A percentile compares a stretch with the other conserved stretches of the same genome.
Conservation (phyloP, 2,797 vertebrate genomes). For the Etheostoma nigrum region DNA sequence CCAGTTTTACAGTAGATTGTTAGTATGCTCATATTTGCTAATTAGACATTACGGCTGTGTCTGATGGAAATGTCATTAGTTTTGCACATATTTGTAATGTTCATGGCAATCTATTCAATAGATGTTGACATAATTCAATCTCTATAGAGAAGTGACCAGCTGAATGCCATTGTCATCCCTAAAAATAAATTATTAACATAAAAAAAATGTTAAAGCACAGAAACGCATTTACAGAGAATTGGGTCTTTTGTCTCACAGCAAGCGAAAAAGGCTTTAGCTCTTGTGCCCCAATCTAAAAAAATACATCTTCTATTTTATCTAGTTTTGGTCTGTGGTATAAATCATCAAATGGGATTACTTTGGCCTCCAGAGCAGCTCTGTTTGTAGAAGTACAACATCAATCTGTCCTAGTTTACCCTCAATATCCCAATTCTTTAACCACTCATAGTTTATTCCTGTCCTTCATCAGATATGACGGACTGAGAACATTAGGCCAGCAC, state of each 20-base stretch:
- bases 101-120: too few relatives aligned
- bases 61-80: too few relatives aligned
- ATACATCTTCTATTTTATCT: not conserved
- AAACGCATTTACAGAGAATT: not conserved
- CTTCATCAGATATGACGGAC: slow-evolving; percentile 7
- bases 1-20: too few relatives aligned
- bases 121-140: not conserved
- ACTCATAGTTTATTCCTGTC: slow-evolving; percentile 26
- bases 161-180: too few relatives aligned
- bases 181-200: too few relatives aligned
- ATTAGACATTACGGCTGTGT: too few relatives aligned
- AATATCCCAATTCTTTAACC: slow-evolving; percentile 18
- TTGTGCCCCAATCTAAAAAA: not conserved
- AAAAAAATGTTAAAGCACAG: not conserved
- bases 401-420: slow-evolving; percentile 22
- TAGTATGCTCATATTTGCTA: too few relatives aligned
- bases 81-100: too few relatives aligned
- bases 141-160: not conserved
- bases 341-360: slow-evolving; percentile 48
- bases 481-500: slow-evolving; percentile 17
- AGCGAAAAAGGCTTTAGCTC: not conserved
- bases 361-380: slow-evolving; percentile 22
- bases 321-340: slow-evolving; percentile 7
- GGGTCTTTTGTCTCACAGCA: not conserved
- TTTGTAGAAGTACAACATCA: slow-evolving; percentile 21